Evolutionary conservation across 92 coral and sea anemone genomes (phyloP).

Genomic region (Actinostola sp.): DNA sequence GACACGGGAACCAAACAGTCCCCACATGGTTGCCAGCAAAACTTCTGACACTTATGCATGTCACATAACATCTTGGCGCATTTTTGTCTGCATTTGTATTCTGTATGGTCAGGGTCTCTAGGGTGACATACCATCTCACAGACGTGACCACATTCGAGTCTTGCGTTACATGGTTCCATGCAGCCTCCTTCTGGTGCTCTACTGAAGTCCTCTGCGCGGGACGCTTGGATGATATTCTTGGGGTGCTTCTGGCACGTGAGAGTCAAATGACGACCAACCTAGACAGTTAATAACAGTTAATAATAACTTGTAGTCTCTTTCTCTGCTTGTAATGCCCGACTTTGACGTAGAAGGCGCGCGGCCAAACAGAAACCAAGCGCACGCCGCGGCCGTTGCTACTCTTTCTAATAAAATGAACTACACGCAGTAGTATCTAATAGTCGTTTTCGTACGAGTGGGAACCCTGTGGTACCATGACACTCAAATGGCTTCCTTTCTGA

Average conservation of each 20-base stretch:
- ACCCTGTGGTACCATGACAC: too few species aligned
- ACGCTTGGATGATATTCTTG: conserved; percentile 67
- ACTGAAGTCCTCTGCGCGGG: conserved; percentile 71
- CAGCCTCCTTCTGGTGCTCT: conserved; percentile 97
- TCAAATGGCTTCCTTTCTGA: too few species aligned
- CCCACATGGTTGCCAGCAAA: conserved; percentile 75
- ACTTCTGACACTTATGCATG: conserved; percentile 64
- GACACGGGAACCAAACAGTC: conserved; percentile 48
- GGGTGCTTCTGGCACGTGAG: conserved; percentile 96
- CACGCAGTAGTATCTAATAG: too few species aligned
- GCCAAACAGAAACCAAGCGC: too few species aligned
- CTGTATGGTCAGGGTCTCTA: conserved; percentile 74
- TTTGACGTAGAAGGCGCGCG: too few species aligned
- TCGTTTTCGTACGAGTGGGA: too few species aligned
- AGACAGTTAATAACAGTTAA: not conserved
- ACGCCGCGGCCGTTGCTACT: too few species aligned
- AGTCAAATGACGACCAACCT: conserved; percentile 66
- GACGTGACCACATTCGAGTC: conserved; percentile 74
- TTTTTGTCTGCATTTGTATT: conserved; percentile 72
- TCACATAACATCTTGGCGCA: conserved; percentile 68
- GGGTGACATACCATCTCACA: conserved; percentile 89
- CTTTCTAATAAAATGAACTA: too few species aligned
- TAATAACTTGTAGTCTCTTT: too few species aligned
- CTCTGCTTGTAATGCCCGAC: too few species aligned
- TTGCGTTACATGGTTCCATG: conserved; percentile 61